A percentile compares a stretch with the other conserved stretches of the same genome.
These are phyloP conservation scores for Pygoscelis antarcticus DNA, from an alignment of 2,113 vertebrate species.

Conservation along the genomic window DNA sequence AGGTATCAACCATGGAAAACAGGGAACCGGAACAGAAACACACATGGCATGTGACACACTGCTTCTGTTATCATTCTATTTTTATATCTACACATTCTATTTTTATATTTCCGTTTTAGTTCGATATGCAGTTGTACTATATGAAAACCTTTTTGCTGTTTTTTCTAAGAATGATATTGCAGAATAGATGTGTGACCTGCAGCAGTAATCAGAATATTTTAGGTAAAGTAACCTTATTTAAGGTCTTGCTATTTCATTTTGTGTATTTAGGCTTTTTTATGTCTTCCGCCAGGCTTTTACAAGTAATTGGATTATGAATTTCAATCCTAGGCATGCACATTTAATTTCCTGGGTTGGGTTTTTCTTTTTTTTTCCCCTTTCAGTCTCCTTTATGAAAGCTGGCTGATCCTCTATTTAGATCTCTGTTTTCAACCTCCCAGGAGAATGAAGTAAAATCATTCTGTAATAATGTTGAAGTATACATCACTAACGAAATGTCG, in stretches of 20 bases:
- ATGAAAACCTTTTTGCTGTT: not conserved
- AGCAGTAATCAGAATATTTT: not conserved
- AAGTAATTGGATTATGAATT: conserved; percentile 40
- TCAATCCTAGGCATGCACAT: not conserved
- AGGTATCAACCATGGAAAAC: not conserved
- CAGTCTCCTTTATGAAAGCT: not conserved
- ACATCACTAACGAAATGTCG: not conserved
- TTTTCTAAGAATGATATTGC: not conserved
- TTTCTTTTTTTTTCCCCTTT: not conserved
- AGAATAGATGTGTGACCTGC: not conserved
- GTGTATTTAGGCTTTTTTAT: not conserved
- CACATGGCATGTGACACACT: not conserved
- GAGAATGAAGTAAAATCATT: conserved; percentile 10
- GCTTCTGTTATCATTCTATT: not conserved
- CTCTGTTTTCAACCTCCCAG: not conserved
- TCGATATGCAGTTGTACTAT: not conserved
- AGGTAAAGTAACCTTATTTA: not conserved
- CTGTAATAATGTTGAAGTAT: not conserved
- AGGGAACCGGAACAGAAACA: not conserved
- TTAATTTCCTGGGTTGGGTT: not conserved
- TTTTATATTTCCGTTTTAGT: not conserved
- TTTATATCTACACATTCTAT: not conserved
- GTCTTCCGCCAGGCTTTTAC: not conserved
- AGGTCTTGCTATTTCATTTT: not conserved
- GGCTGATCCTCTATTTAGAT: conserved; percentile 5